These are phyloP conservation scores for Branchellion lobata DNA, from an alignment of 2,888 invertebrate species.

Conservation along the genomic window DNA sequence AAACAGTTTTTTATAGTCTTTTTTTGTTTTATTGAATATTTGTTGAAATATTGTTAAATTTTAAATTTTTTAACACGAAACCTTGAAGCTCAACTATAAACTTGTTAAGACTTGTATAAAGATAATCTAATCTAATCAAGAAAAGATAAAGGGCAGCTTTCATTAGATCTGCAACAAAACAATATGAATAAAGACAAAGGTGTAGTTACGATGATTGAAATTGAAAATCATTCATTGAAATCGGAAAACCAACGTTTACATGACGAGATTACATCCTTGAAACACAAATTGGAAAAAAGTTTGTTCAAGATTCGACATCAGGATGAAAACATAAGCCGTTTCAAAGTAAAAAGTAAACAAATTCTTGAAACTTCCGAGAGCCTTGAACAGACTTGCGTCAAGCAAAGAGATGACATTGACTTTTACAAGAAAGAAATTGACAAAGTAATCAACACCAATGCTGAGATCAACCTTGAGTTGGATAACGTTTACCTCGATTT, in stretches of 20 bases:
- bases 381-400: not conserved
- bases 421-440: slow-evolving; percentile 10
- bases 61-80: too few species aligned
- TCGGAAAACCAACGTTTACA: not conserved
- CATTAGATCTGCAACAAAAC: too few species aligned
- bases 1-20: too few species aligned
- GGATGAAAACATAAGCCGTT: slow-evolving; percentile 1
- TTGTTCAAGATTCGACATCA: not conserved
- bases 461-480: slow-evolving; percentile 6
- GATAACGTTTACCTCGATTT: not conserved
- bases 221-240: not conserved
- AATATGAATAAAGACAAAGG: not conserved
- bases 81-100: too few species aligned
- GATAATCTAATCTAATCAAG: too few species aligned
- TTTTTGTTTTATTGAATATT: too few species aligned
- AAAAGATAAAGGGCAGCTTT: too few species aligned
- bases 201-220: not conserved
- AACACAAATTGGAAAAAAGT: not conserved
- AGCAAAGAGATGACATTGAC: slow-evolving; percentile 5
- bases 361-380: slow-evolving; percentile 6
- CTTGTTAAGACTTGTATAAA: too few species aligned
- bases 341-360: slow-evolving; percentile 1
- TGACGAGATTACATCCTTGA: not conserved
- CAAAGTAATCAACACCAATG: not conserved
- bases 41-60: too few species aligned